Percentiles rank a stretch among this genome's conserved stretches.
Evolutionary conservation across 2,113 vertebrate genomes (phyloP).

Genomic region (Dolichotis patagonum): DNA sequence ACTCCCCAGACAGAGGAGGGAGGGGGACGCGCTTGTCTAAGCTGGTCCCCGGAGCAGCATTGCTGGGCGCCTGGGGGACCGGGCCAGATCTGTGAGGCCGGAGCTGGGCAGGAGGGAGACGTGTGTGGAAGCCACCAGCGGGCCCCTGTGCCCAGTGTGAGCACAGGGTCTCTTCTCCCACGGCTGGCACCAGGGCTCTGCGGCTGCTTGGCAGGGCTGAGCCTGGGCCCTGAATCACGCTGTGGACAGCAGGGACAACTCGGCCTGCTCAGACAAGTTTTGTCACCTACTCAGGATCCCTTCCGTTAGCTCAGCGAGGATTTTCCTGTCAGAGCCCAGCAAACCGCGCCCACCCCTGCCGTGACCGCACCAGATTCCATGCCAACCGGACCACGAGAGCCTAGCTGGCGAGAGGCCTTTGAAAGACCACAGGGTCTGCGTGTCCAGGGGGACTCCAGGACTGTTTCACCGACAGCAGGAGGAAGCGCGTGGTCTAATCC

Average conservation of each 20-base stretch:
- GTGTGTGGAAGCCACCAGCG: background rate
- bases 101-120: background rate
- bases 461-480: background rate
- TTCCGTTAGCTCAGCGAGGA: background rate
- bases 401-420: no score
- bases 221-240: background rate
- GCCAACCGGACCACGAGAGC: background rate
- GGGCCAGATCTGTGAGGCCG: background rate
- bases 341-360: rapidly evolving
- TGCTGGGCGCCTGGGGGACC: background rate
- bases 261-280: background rate
- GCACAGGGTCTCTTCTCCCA: constrained; percentile 70
- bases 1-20: no score
- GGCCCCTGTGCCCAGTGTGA: constrained; percentile 35
- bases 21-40: no score
- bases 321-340: background rate
- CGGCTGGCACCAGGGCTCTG: constrained; percentile 43
- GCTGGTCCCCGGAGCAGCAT: no score
- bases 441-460: background rate
- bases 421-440: no score
- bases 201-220: constrained; percentile 59
- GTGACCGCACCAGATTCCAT: background rate
- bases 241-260: constrained; percentile 35
- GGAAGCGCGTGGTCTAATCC: background rate
- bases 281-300: background rate